Percentiles rank a stretch among this genome's conserved stretches.
Evolutionary conservation across 2,113 vertebrate species (phyloP).

Genomic region (Odocoileus virginianus): DNA sequence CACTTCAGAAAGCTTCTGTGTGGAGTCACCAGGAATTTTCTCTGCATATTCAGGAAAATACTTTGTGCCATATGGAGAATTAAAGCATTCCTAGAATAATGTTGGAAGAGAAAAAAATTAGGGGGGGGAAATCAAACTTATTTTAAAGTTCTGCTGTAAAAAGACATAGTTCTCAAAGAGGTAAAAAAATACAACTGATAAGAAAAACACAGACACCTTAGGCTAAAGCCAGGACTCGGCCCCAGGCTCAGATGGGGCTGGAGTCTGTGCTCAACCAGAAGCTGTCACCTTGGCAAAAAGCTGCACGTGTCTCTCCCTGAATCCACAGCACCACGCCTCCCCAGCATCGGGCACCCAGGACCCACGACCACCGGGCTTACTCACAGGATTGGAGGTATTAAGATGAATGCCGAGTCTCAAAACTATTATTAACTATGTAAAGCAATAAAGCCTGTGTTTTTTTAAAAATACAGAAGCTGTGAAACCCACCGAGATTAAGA

Average conservation of each 20-base stretch:
- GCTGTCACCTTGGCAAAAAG: neutral
- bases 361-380: neutral
- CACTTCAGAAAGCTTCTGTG: slow-evolving; percentile 87
- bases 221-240: neutral
- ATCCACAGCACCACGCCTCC: neutral
- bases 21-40: slow-evolving; percentile 93
- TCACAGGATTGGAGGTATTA: neutral
- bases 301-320: neutral
- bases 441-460: neutral
- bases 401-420: neutral
- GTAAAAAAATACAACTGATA: neutral
- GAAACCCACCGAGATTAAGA: neutral
- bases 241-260: neutral
- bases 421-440: neutral
- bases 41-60: slow-evolving; percentile 93
- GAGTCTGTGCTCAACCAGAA: neutral
- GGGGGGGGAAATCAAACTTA: neutral
- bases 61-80: slow-evolving; percentile 93
- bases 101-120: neutral
- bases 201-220: neutral
- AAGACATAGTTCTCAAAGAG: neutral
- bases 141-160: slow-evolving; percentile 9
- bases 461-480: neutral
- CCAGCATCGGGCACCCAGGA: neutral
- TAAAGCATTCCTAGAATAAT: slow-evolving; percentile 92